Conservation (phyloP, 2,888 invertebrate genomes). For the Euproctis similis region DNA sequence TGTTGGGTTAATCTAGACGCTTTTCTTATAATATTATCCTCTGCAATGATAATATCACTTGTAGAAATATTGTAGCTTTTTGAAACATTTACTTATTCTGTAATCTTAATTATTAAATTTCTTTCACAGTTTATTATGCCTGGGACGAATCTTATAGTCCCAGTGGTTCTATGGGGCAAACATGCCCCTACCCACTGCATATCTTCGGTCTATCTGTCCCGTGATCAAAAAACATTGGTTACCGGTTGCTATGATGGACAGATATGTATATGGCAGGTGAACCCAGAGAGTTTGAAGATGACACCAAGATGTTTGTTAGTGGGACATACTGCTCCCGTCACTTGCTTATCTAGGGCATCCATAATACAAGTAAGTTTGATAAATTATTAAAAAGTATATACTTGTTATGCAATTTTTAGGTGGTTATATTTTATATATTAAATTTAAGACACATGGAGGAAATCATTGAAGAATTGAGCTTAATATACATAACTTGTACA, state of each 20-base stretch:
- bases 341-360: slow-evolving; percentile 91
- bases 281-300: slow-evolving; percentile 89
- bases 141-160: slow-evolving; percentile 94
- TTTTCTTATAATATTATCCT: no score
- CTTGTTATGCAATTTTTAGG: no score
- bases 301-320: slow-evolving; percentile 93
- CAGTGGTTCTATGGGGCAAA: slow-evolving; percentile 98
- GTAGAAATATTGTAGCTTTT: slow-evolving; percentile 9
- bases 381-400: no score
- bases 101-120: no score
- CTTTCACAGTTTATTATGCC: slow-evolving; percentile 71
- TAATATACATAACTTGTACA: no score
- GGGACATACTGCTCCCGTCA: slow-evolving; percentile 96
- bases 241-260: slow-evolving; percentile 99
- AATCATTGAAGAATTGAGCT: no score
- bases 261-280: slow-evolving; percentile 92
- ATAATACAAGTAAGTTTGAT: slow-evolving; percentile 66
- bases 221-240: slow-evolving; percentile 93
- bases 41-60: no score
- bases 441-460: no score
- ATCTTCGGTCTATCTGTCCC: slow-evolving; percentile 92
- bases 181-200: slow-evolving; percentile 97
- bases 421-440: no score
- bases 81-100: slow-evolving; percentile 12
- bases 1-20: no score